phyloP scores from a whole-genome alignment of 2,113 vertebrate genomes.

The Cyprinodon brontotheroides region DNA sequence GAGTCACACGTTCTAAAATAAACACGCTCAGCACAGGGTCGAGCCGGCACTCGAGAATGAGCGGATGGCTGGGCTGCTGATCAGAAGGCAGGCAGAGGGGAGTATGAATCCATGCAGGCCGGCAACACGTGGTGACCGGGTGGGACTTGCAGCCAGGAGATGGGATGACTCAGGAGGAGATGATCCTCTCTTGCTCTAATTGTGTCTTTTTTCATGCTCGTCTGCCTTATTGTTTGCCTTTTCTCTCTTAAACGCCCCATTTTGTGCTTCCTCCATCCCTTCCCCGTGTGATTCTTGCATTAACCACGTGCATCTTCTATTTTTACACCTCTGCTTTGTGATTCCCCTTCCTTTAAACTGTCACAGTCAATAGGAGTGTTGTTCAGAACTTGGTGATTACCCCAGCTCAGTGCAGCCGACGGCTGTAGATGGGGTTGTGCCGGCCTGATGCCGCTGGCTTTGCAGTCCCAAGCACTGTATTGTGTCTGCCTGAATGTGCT shows the following conservation, averaged over 20 bases:
- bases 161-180: constrained; percentile 32
- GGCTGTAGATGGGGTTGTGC: constrained; percentile 44
- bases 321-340: constrained; percentile 18
- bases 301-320: neutral
- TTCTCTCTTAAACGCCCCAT: neutral
- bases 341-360: constrained; percentile 44
- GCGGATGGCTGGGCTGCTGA: constrained; percentile 56
- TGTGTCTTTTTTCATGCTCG: neutral
- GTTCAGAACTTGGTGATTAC: constrained; percentile 53
- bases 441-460: constrained; percentile 52
- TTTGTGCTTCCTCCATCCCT: constrained; percentile 3
- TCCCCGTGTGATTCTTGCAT: neutral
- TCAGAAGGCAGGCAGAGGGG: constrained; percentile 58
- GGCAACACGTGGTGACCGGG: constrained; percentile 49
- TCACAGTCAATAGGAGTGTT: constrained; percentile 59
- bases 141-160: constrained; percentile 46
- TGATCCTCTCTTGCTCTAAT: constrained; percentile 22
- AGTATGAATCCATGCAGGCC: constrained; percentile 43
- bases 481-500: constrained; percentile 71
- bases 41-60: constrained; percentile 48
- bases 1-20: constrained; percentile 78
- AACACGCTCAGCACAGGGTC: constrained; percentile 61
- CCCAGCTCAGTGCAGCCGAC: constrained; percentile 33
- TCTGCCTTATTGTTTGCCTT: constrained; percentile 2
- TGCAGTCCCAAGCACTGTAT: constrained; percentile 52